Percentiles rank a stretch among this genome's conserved stretches.
phyloP scores from a whole-genome alignment of 2,888 invertebrate genomes.

The Pardosa pseudoannulata region DNA sequence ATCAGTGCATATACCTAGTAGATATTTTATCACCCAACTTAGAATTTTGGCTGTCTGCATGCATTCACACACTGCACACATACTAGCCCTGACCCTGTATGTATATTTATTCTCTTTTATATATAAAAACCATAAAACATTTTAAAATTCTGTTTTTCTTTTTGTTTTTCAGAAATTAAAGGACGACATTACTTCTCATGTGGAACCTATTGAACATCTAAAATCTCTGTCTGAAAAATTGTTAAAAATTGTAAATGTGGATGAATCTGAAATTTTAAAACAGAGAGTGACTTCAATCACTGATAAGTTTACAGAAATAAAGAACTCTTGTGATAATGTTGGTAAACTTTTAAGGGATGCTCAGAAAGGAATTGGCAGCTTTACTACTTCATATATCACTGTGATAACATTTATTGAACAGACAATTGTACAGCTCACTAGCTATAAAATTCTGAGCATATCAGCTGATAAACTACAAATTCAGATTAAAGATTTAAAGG shows the following conservation, averaged over 20 bases:
- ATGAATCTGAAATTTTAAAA: slow-evolving; percentile 89
- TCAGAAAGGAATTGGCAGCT: slow-evolving; percentile 84
- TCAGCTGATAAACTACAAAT: slow-evolving; percentile 92
- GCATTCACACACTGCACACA: too few species aligned
- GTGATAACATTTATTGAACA: slow-evolving; percentile 94
- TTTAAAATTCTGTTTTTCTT: too few species aligned
- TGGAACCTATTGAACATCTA: slow-evolving; percentile 90
- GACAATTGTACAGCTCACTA: slow-evolving; percentile 88
- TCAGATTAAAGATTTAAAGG: slow-evolving; percentile 80
- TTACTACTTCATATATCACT: slow-evolving; percentile 93
- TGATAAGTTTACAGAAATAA: slow-evolving; percentile 87
- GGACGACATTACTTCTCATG: slow-evolving; percentile 80
- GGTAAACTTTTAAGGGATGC: slow-evolving; percentile 84
- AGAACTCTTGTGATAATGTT: slow-evolving; percentile 88
- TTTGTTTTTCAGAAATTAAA: slow-evolving; percentile 35
- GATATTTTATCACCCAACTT: too few species aligned
- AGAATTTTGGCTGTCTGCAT: too few species aligned
- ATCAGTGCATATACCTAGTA: too few species aligned
- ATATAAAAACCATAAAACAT: too few species aligned
- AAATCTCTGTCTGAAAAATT: slow-evolving; percentile 92
- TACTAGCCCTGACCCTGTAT: too few species aligned
- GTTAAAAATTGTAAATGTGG: slow-evolving; percentile 92
- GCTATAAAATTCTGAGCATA: slow-evolving; percentile 89
- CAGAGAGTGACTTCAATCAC: slow-evolving; percentile 91
- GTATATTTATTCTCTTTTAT: too few species aligned